Evolutionary conservation across 1,140 invertebrate genomes (phyloP).

Genomic region (Ceratina australensis): DNA sequence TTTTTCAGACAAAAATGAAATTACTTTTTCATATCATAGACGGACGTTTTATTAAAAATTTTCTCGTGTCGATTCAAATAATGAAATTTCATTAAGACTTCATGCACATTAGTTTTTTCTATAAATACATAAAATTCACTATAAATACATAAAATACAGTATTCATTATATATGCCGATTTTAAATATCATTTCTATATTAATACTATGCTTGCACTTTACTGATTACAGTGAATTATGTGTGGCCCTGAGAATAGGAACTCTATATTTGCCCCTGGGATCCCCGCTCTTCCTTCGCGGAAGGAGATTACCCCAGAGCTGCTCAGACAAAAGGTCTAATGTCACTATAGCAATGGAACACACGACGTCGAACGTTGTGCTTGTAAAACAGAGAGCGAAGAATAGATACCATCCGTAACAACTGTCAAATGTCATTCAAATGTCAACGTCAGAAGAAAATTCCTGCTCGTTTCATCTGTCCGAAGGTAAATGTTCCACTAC

Average conservation of each 20-base stretch:
- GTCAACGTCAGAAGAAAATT: constrained; percentile 25
- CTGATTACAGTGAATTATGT: neutral
- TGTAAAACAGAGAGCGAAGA: neutral
- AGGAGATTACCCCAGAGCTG: neutral
- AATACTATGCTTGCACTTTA: too few relatives aligned
- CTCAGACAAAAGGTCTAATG: constrained; percentile 21
- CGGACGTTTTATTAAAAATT: too few relatives aligned
- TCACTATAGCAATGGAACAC: neutral
- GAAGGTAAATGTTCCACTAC: too few relatives aligned
- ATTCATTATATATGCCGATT: too few relatives aligned
- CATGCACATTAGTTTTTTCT: too few relatives aligned
- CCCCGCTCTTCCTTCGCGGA: neutral
- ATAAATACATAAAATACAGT: too few relatives aligned
- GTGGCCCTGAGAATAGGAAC: neutral
- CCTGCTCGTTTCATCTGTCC: neutral
- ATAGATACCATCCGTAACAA: neutral
- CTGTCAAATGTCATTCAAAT: constrained; percentile 40
- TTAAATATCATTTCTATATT: too few relatives aligned
- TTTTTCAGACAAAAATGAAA: too few relatives aligned
- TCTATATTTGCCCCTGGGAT: neutral
- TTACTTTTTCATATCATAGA: too few relatives aligned
- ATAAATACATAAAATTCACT: too few relatives aligned
- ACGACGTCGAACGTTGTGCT: constrained; percentile 1
- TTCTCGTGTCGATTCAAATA: too few relatives aligned
- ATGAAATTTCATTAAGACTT: too few relatives aligned